Evolutionary conservation across 2,797 vertebrate genomes (phyloP), one percentile per base, ranked within the genome.

Genomic region (Anguilla pacifica): DNA sequence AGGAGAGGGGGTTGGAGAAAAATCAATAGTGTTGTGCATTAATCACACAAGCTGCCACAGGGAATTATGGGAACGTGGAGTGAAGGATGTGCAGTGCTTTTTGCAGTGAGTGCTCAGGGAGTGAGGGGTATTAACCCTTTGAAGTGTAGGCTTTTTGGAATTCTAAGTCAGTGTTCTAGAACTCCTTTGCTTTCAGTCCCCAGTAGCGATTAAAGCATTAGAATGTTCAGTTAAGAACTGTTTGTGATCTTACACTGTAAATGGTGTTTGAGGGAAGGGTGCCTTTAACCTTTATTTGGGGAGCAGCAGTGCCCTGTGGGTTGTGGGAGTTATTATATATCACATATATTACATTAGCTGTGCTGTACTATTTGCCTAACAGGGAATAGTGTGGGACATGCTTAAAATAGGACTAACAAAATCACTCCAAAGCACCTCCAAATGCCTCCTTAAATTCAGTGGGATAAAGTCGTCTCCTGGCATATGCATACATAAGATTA

Each of bases 21-120:
- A 96, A 97, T 97, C 97, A 96, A 97, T 98, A 97, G 92, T 94
- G 96, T 96, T 97, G 95, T 97, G 96, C 97, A 97, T 97, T 97
- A 98, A 97, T 97, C 96, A 98, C 96, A 93, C 93, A 90, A 89
- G 94, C 96, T 97, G 97, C 96, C 97, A 96, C 90, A 93, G 93
- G 96, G 96, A 97, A 96, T 97, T 96, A 97, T 96, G 96, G 96
- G 95, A 95, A 95, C 91, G 92, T 93, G 95, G 95, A 95, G 93
- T 96, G 96, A 97, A 96, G 93, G 94, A 93, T 95, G 93, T 95
- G 95, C 6, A 10, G 6, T 67, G 61, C 61, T 6, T 96, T 95
- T 88, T 94, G 94, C 92, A 95, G 51, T 93, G 93, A 91, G 94
- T 94, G 94, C 91, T 92, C 91, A 93, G 91, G 88, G 55, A 85